Evolutionary conservation across 2,113 vertebrate species (phyloP).

Genomic region (Nerophis lumbriciformis): DNA sequence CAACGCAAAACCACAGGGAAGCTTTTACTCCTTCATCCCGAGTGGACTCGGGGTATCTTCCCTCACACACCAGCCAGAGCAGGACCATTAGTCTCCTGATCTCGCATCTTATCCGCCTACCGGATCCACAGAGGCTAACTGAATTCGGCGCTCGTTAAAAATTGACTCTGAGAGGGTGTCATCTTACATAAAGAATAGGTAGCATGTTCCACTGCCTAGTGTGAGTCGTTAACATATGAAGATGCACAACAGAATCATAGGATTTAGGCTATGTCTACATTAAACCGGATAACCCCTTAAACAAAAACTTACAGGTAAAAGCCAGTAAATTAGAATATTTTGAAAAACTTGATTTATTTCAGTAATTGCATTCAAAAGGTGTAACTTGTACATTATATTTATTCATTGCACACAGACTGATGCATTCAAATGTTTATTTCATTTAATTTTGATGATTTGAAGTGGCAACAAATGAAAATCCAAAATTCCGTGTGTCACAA

Average conservation of each 20-base stretch:
- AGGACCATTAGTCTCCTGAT: slow-evolving; percentile 27
- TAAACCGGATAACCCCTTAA: no score
- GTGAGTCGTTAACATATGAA: slow-evolving; percentile 5
- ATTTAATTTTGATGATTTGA: no score
- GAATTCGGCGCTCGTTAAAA: slow-evolving; percentile 34
- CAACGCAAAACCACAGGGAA: slow-evolving; percentile 28
- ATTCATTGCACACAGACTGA: no score
- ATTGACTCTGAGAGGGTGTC: slow-evolving; percentile 38
- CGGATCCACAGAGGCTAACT: slow-evolving; percentile 33
- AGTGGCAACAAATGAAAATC: no score
- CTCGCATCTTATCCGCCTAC: slow-evolving; percentile 31
- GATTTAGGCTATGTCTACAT: not conserved
- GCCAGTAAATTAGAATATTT: no score
- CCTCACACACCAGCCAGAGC: slow-evolving; percentile 22
- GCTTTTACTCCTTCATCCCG: slow-evolving; percentile 41
- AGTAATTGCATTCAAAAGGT: no score
- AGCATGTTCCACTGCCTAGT: slow-evolving; percentile 14
- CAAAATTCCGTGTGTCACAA: no score
- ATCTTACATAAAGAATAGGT: slow-evolving; percentile 29
- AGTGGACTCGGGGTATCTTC: slow-evolving; percentile 32
- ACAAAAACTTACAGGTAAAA: no score
- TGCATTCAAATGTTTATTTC: no score
- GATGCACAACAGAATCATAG: not conserved
- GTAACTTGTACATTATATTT: no score
- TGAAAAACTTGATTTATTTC: no score